Conservation (phyloP, 2,113 vertebrate genomes). For the Pandion haliaetus region DNA sequence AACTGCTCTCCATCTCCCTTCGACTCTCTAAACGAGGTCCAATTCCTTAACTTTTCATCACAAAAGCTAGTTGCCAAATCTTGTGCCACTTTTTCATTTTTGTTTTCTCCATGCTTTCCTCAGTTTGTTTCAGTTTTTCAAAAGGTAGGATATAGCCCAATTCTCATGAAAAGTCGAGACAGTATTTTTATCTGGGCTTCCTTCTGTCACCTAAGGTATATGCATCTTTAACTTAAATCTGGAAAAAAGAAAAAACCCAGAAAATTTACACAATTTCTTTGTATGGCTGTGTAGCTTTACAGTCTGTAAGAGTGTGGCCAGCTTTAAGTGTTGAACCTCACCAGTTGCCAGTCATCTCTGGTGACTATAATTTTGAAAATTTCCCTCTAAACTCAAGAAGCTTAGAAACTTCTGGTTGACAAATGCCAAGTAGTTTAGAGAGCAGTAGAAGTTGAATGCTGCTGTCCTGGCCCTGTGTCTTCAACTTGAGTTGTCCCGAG, state of each 20-base stretch:
- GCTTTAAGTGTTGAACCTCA: not conserved
- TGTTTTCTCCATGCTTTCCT: not conserved
- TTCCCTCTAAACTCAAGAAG: not conserved
- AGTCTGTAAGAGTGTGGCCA: not conserved
- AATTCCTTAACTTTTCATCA: not conserved
- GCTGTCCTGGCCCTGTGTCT: not conserved
- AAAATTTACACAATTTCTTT: not conserved
- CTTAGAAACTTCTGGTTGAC: not conserved
- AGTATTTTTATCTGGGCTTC: not conserved
- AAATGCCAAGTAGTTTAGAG: not conserved
- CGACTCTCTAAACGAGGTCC: not conserved
- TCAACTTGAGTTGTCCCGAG: not conserved
- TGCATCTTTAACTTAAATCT: not conserved
- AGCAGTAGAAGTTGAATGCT: not conserved
- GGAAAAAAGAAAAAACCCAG: not conserved
- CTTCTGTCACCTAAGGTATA: not conserved
- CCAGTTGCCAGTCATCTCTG: not conserved
- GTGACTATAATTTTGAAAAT: not conserved
- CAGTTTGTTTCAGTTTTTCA: not conserved
- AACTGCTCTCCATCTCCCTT: not conserved
- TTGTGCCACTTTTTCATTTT: not conserved
- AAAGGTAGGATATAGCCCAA: not conserved
- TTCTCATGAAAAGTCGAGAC: not conserved
- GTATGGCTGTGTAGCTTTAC: not conserved
- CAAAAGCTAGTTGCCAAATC: not conserved